phyloP scores from a whole-genome alignment of 23 tunicate species.

The Aplidium turbinatum region DNA sequence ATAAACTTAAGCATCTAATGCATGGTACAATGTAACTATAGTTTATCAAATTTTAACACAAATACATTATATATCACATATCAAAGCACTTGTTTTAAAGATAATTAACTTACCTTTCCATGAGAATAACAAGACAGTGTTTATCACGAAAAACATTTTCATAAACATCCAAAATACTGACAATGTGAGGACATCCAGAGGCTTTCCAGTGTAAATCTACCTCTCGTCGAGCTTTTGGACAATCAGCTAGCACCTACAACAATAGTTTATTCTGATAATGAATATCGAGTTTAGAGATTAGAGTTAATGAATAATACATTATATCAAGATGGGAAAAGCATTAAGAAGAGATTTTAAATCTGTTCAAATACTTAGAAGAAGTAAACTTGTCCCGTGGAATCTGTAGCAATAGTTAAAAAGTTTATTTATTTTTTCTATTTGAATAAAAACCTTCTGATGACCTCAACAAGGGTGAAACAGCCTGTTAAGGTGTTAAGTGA shows the following conservation, averaged over 20 bases:
- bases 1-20: too few species aligned
- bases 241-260: slow-evolving; percentile 59
- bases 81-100: neutral
- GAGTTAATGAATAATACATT: neutral
- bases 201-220: slow-evolving; percentile 83
- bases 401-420: too few species aligned
- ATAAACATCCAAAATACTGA: slow-evolving; percentile 69
- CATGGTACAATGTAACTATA: too few species aligned
- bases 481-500: too few species aligned
- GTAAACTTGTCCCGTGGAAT: too few species aligned
- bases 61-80: neutral
- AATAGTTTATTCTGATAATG: neutral
- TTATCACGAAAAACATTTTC: slow-evolving; percentile 76
- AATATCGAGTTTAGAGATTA: neutral
- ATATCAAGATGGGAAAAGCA: too few species aligned
- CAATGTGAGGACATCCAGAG: slow-evolving; percentile 77
- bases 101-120: slow-evolving; percentile 65
- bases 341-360: too few species aligned
- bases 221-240: slow-evolving; percentile 84
- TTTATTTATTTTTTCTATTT: too few species aligned
- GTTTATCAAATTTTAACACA: slow-evolving; percentile 7
- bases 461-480: too few species aligned
- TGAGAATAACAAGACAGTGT: slow-evolving; percentile 71
- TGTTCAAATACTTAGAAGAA: too few species aligned
- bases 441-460: too few species aligned